Evolutionary conservation across 2,888 invertebrate genomes (phyloP), one percentile per base, ranked within the genome.

Genomic region (Drosophila quasianomalipes): DNA sequence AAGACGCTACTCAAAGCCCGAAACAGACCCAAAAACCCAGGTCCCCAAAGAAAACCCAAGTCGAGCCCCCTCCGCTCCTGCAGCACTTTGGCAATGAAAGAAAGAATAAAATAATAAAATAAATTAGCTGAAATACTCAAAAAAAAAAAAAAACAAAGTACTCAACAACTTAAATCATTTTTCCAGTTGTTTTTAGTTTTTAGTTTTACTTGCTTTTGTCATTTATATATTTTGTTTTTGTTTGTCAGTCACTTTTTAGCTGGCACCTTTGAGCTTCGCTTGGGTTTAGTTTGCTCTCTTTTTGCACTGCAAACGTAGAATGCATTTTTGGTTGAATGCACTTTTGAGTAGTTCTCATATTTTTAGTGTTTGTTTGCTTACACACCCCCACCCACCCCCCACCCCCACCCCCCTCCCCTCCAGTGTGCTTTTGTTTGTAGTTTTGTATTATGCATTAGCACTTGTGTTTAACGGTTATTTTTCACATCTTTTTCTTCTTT

Each of bases 291-390:
- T 14, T 62, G 60, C 69, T 59, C 33, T 30, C 19, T 51, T 60
- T 51, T 51, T 3, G 31, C 33, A 28, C n/a, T 62, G 66, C 63
- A 54, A 66, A 53, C 63, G 65, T 64, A 60, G 72, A 70, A 60
- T 19, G 7, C 67, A 75, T 71, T 78, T 82, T 86, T 90, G 77
- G 89, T 87, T 90, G 87, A 87, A 90, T 89, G 90, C 87, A 87
- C 87, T 89, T 89, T 86, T 79, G 70, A 76, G 82, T 78, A 79
- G 73, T 57, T 75, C 64, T 70, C 57, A 55, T 31, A 58, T 62
- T 10, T 28, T 31, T 16, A 12, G 12, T 26, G 26, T 61, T 58
- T 59, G 26, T 47, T 51, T 57, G 26, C 51, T 39, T 16, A 9
- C 35, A 51, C 47, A 22, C 33, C 52, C 44, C 12, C 22, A 22